Evolutionary conservation across 2,113 vertebrate species (phyloP), one percentile per base, ranked within the genome.

Genomic region (Aepyceros melampus): DNA sequence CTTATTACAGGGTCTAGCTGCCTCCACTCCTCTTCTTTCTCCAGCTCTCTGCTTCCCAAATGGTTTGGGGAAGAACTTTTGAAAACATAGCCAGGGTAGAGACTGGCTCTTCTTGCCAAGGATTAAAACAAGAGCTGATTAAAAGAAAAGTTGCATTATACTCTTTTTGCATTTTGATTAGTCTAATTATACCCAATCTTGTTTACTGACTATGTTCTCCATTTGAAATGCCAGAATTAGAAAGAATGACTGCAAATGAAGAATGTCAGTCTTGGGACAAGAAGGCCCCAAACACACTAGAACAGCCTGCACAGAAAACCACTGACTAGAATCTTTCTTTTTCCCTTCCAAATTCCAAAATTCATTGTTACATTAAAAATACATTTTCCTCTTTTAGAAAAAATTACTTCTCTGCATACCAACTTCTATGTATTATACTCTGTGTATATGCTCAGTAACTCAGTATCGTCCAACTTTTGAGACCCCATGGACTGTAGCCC

Each of bases 121-220:
- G 51, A 93, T 51, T 93, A 95, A 89, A 97, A 89, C 27, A 97
- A 95, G 87, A 47, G 78, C 94, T 97, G 55, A 67, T 97, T 85
- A 95, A 96, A 98, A 98, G 94, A 95, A 97, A 98, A 90, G 71
- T 87, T 87, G 74, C 95, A 84, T 85, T 97, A 85, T 84, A 67
- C 27, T 55, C 96, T 97, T 97, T 97, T 96, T 94, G 21, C 87
- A 91, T 60, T 60, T 97, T 89, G 36, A 91, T 96, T 55, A 81
- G 55, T 33, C 45, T 94, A 91, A 95, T 95, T 96, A 93, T 40
- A 76, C 6, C 91, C 40, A 47, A 88, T 87, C 67, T 2, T 79
- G n/a, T 51, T 78, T 91, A 93, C 81, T 49, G 64, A 15, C 1
- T 15, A 0, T 45, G 49, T 90, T 96, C 86, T 94, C 2, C 29